Base-by-base conservation (phyloP, 1,140 invertebrate genomes). In the Drosophila kepulauana region DNA sequence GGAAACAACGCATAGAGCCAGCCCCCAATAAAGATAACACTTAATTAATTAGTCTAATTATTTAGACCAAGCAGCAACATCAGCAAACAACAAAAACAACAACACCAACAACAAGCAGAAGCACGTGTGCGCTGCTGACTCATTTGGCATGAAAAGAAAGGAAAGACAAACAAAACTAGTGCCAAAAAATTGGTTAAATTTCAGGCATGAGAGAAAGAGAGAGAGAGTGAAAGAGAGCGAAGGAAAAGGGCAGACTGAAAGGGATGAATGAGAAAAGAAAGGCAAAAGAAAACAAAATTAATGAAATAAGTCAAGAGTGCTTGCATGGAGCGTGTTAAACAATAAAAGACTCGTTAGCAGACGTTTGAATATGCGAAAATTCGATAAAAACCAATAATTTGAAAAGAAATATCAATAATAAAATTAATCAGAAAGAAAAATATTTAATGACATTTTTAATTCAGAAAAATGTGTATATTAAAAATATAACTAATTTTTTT, bases 11-110 rank as follows among this genome's bases (percentile, higher is more conserved):
- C 52, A 56, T 10, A 48, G 46, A 48, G 15, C 28, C 15, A 48
- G 45, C 5, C 5, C 16, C 33, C 30, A 49, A 45, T 45, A 61
- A 33, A 52, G 48, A 54, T 63, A 28, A 61, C 49, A 63, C 41
- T 57, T 64, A 64, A 71, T 65, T 71, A 71, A 71, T 65, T 71
- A 57, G 43, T 3, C 20, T 38, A 65, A 71, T 71, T 57, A 64
- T 63, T 70, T 54, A 30, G 46, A 1, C 38, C 30, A 66, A 66
- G 10, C 28, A 43, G 41, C 25, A 51, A 28, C 3, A 51, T 25
- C 20, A 4, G 20, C 20, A 3, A 25, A 25, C 20, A 51, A 51
- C n/a, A 16, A 46, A 5, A 46, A 16, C 15, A 54, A 33, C 5
- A 54, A 16, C 15, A 54, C 15, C 5, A 54, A 13, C 28, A 33